phyloP scores from a whole-genome alignment of 2,113 vertebrate genomes.

The Glareola pratincola region DNA sequence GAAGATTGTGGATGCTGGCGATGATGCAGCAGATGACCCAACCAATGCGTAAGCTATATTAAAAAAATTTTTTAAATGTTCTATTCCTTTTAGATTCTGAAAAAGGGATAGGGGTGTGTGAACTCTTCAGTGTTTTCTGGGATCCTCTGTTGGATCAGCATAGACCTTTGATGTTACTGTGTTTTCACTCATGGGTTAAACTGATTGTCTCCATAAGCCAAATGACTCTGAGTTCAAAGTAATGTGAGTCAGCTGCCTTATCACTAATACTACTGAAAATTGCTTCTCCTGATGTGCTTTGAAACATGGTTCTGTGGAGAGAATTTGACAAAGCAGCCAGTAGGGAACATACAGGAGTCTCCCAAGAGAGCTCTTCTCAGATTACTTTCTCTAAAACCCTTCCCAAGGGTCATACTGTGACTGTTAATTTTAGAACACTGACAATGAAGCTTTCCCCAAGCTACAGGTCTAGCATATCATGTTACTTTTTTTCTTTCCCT shows the following conservation, averaged over 20 bases:
- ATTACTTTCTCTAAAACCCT: not conserved
- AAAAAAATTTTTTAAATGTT: not conserved
- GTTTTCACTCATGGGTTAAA: not conserved
- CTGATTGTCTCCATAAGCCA: not conserved
- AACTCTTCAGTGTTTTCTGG: not conserved
- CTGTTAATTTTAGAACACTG: not conserved
- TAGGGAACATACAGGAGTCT: not conserved
- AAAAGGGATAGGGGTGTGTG: not conserved
- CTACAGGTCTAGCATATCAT: not conserved
- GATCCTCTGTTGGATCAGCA: not conserved
- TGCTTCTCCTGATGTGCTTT: not conserved
- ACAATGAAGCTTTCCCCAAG: not conserved
- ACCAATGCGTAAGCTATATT: not conserved
- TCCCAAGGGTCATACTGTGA: not conserved
- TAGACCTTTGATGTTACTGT: not conserved
- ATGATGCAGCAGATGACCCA: not conserved
- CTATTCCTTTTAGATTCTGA: not conserved
- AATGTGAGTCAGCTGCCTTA: not conserved
- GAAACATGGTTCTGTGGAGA: not conserved
- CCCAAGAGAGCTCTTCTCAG: not conserved
- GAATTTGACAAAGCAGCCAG: not conserved
- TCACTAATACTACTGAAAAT: not conserved
- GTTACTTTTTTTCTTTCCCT: not conserved
- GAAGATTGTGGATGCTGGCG: not conserved
- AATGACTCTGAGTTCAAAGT: not conserved